Base-by-base conservation (phyloP, 2,888 invertebrate species). In the Plagodis dolabraria region DNA sequence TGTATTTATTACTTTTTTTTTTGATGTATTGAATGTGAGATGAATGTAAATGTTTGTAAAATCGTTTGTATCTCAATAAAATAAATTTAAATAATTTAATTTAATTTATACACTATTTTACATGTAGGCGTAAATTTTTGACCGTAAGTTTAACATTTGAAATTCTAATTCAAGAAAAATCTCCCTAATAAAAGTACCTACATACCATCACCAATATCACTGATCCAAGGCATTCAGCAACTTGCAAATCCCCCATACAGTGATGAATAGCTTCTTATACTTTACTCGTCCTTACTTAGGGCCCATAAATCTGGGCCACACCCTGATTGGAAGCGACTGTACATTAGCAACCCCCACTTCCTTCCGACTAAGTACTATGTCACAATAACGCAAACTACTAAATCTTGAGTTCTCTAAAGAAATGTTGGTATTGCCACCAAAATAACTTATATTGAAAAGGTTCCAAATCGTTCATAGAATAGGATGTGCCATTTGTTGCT, bases 181-280 rank as follows among this genome's bases (percentile, higher is more conserved):
- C 38, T 38, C 38, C 38, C 1, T 8, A 8, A 5, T 1, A 38
- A 2, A 38, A 8, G 9, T 1, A 43, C 6, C 8, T 12, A 38
- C n/a, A 35, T 47, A 7, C 57, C 66, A 74, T 74, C 49, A 53
- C 49, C 46, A 46, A 51, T 48, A 35, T 22, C 52, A 48, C 52
- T 33, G 46, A 53, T 47, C 44, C 51, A 10, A 48, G 33, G 38
- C 53, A 45, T 45, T 51, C 35, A 33, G 49, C 53, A 58, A 61
- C 61, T 65, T 65, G 78, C 75, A 78, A 78, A 79, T 76, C 70
- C 69, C 63, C 59, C 57, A 60, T 71, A 63, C 70, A 57, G 69
- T 69, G 71, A 80, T 68, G 72, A 74, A 80, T 80, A 59, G 71
- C 42, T 57, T 61, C 70, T 67, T 71, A 71, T 77, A 76, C 77